Evolutionary conservation across 64 coral and sea anemone genomes (phyloP).

Genomic region (Montipora capricornis): DNA sequence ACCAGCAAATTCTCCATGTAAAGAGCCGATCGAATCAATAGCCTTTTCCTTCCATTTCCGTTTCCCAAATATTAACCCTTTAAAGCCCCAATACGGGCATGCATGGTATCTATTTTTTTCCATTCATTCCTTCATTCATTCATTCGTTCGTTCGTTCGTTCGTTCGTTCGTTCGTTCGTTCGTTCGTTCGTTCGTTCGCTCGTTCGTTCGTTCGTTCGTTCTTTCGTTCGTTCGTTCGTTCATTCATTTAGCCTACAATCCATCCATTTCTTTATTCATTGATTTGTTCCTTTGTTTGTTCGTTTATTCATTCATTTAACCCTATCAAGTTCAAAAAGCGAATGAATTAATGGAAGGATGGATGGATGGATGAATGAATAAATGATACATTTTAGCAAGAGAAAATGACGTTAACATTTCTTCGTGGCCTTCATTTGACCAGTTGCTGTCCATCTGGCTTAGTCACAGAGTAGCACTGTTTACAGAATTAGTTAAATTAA

Average conservation of each 20-base stretch:
- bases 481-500: no score
- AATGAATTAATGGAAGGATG: background rate
- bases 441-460: no score
- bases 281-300: background rate
- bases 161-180: no score
- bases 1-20: background rate
- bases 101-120: background rate
- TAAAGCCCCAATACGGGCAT: background rate
- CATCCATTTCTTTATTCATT: background rate
- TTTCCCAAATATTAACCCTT: background rate
- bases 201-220: no score
- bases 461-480: no score
- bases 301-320: background rate
- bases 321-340: no score
- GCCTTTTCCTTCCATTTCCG: background rate
- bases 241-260: no score
- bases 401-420: no score
- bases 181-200: no score
- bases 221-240: no score
- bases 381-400: background rate
- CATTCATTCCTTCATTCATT: background rate
- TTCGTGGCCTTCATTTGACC: no score
- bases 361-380: background rate
- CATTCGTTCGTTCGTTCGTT: background rate
- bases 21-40: background rate